Percentiles rank a stretch among this genome's conserved stretches.
phyloP scores from a whole-genome alignment of 2,888 invertebrate species.

The Xylota sylvarum region DNA sequence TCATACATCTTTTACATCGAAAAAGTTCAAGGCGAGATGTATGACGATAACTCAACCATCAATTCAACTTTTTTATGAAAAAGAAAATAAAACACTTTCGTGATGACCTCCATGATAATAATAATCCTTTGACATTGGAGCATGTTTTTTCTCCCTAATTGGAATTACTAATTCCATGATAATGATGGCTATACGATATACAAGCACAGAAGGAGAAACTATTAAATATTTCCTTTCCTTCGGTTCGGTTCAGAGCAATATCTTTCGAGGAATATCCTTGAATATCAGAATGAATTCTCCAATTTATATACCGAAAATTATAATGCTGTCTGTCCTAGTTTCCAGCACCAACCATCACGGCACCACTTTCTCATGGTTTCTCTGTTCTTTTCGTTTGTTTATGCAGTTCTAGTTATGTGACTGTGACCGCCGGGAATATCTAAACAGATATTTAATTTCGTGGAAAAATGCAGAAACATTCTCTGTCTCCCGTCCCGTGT shows the following conservation, averaged over 20 bases:
- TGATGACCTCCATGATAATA: constrained; percentile 54
- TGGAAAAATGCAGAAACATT: constrained; percentile 68
- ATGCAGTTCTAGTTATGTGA: constrained; percentile 52
- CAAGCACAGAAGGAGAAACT: background rate
- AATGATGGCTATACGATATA: background rate
- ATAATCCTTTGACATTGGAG: constrained; percentile 64
- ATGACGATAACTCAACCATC: background rate
- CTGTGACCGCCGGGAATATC: constrained; percentile 58
- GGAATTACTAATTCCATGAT: constrained; percentile 53
- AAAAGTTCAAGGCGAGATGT: constrained; percentile 44
- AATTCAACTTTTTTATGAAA: background rate
- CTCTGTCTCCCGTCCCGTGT: constrained; percentile 20
- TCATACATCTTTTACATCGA: constrained; percentile 16
- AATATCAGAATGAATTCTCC: constrained; percentile 10
- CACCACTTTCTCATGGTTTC: constrained; percentile 34
- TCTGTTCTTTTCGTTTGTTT: constrained; percentile 54
- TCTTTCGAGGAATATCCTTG: constrained; percentile 42
- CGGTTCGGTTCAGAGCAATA: constrained; percentile 2
- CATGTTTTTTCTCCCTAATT: constrained; percentile 40
- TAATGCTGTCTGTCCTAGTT: constrained; percentile 63
- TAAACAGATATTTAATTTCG: constrained; percentile 71
- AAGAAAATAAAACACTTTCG: constrained; percentile 16
- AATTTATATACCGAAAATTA: constrained; percentile 43
- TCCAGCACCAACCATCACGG: background rate
- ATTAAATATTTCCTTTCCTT: constrained; percentile 6